These are phyloP conservation scores for Cotesia vestalis DNA, from an alignment of 1,140 invertebrate genomes.

Conservation along the genomic window DNA sequence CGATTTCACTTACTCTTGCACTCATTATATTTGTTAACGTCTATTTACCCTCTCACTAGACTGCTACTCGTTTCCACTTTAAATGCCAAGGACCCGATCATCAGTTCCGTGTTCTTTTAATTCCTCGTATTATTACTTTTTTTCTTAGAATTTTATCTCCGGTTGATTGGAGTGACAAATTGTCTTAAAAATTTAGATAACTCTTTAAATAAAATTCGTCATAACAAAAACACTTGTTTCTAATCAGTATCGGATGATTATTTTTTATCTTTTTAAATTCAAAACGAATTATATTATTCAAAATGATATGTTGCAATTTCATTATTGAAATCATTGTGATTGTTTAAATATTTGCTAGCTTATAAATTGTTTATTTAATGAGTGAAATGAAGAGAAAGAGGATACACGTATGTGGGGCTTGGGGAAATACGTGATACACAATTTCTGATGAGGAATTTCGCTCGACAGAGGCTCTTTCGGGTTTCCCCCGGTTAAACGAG, in stretches of 20 bases:
- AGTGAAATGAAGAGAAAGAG: slow-evolving; percentile 10
- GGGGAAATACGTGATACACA: neutral
- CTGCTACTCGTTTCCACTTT: neutral
- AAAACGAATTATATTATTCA: too few species aligned
- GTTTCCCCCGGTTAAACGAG: slow-evolving; percentile 10
- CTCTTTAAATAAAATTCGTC: too few species aligned
- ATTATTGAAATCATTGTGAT: neutral
- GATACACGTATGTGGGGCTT: neutral
- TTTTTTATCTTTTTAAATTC: too few species aligned
- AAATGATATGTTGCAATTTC: too few species aligned
- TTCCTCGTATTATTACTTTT: neutral
- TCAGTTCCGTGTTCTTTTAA: neutral
- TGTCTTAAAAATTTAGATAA: too few species aligned
- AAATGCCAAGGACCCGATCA: slow-evolving; percentile 8
- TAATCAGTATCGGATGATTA: too few species aligned
- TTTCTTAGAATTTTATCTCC: too few species aligned
- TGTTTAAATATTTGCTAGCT: neutral
- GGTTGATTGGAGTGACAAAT: too few species aligned
- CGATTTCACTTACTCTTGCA: slow-evolving; percentile 12
- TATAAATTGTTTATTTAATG: neutral
- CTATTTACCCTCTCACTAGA: neutral
- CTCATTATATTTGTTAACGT: neutral
- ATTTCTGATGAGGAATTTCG: slow-evolving; percentile 19
- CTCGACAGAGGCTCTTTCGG: neutral
- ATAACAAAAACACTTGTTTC: too few species aligned